phyloP scores from a whole-genome alignment of 2,113 vertebrate species.

The Sapajus apella region DNA sequence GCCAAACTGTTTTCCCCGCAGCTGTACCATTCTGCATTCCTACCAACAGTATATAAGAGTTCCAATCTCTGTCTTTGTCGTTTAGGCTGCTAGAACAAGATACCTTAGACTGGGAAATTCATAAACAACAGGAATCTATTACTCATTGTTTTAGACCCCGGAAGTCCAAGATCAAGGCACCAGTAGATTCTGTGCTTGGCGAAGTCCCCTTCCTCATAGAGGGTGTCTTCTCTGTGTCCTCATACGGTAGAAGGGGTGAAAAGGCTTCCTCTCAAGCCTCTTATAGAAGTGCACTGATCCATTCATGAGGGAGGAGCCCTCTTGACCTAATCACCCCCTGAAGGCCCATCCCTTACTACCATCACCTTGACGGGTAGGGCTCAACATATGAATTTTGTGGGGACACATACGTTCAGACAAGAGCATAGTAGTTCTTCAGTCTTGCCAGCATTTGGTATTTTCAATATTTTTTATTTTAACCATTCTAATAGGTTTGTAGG shows the following conservation, averaged over 20 bases:
- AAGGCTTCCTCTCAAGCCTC: neutral
- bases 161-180: neutral
- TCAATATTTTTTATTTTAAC: neutral
- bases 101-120: neutral
- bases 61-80: neutral
- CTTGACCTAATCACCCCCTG: neutral
- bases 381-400: neutral
- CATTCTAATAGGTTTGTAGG: neutral
- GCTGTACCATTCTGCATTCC: neutral
- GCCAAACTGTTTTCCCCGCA: neutral
- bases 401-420: neutral
- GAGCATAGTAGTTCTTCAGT: neutral
- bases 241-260: neutral
- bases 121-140: neutral
- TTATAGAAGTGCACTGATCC: neutral
- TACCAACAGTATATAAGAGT: neutral
- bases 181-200: neutral
- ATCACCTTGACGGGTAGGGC: neutral
- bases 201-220: neutral
- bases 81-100: neutral
- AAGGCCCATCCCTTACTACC: neutral
- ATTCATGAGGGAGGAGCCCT: neutral
- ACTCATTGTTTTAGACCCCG: neutral
- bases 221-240: neutral
- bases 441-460: neutral